Evolutionary conservation across 2,888 invertebrate genomes (phyloP), one percentile per base, ranked within the genome.

Genomic region (Drosophila paramelanica): DNA sequence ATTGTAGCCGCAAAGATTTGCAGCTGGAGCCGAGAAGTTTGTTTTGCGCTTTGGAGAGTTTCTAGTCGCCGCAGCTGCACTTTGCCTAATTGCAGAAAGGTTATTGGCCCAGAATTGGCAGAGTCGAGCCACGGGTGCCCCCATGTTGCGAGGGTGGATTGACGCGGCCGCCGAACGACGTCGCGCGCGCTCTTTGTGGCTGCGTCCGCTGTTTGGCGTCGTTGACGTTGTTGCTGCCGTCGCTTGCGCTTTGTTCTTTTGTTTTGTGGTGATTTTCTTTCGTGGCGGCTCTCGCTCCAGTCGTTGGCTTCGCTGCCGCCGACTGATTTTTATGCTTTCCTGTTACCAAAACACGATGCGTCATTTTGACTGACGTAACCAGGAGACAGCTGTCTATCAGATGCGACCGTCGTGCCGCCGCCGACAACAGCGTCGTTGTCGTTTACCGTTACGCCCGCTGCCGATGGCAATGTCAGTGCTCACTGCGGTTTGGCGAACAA

Each of bases 361-460:
- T 92, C 92, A 92, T 91, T 92, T 92, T 92, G 92, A 92, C 92
- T 92, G 92, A 92, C 92, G 91, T 91, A 92, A 91, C 85, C 89
- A 84, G 90, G 77, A 88, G 92, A 92, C 92, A 92, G 92, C 91
- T 92, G 92, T 92, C 92, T 92, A 91, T 92, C 90, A 85, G 85
- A 66, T 73, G 85, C 65, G 82, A 74, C 77, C 77, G 87, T 83
- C 83, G 86, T 73, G 87, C 76, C 75, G 75, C 55, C 57, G 43
- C 36, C 57, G 60, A 52, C 68, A 66, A 45, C 67, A 72, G 70
- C 56, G 62, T 50, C 43, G 52, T 56, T 59, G 49, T 61, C 77
- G 73, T 73, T 81, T 74, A 88, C 87, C 87, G 87, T 88, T 84
- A 89, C 81, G 80, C 82, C 88, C 85, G 82, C 88, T 70, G 74